Percentiles rank a stretch among this genome's conserved stretches.
Conservation (phyloP, 2,888 invertebrate species). For the Hemithea aestivaria region DNA sequence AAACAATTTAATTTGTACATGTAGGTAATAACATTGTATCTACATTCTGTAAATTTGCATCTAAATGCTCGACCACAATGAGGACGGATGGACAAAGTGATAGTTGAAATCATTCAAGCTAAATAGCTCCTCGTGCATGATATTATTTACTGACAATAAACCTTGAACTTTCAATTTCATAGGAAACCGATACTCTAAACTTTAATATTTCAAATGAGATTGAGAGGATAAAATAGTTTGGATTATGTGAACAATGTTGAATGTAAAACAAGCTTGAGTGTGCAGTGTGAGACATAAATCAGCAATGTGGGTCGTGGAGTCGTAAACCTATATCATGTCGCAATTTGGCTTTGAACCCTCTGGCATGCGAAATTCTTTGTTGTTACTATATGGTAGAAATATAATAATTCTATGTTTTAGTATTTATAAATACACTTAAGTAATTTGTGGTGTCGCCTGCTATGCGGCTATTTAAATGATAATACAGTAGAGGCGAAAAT, state of each 20-base stretch:
- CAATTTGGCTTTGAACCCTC: constrained; percentile 24
- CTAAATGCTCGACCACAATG: too few species aligned
- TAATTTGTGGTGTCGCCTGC: too few species aligned
- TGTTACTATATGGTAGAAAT: constrained; percentile 1
- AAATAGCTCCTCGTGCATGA: constrained; percentile 2
- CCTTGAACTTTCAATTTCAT: constrained; percentile 28
- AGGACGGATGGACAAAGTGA: neutral
- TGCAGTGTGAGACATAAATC: constrained; percentile 6
- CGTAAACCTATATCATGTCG: constrained; percentile 10
- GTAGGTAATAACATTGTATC: neutral
- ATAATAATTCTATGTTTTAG: too few species aligned
- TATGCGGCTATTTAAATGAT: too few species aligned
- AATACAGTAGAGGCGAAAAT: too few species aligned
- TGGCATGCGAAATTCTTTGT: constrained; percentile 9
- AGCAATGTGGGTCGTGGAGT: constrained; percentile 2
- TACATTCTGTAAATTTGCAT: too few species aligned
- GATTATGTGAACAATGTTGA: too few species aligned
- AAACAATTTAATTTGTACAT: constrained; percentile 18
- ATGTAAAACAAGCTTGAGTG: constrained; percentile 1
- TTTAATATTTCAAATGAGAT: neutral
- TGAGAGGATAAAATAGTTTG: too few species aligned
- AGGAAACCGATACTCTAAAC: constrained; percentile 20
- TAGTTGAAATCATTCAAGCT: constrained; percentile 1
- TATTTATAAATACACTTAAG: too few species aligned
- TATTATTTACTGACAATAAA: constrained; percentile 10